Evolutionary conservation across 2,888 invertebrate species (phyloP).

Genomic region (Calameuta pallipes): DNA sequence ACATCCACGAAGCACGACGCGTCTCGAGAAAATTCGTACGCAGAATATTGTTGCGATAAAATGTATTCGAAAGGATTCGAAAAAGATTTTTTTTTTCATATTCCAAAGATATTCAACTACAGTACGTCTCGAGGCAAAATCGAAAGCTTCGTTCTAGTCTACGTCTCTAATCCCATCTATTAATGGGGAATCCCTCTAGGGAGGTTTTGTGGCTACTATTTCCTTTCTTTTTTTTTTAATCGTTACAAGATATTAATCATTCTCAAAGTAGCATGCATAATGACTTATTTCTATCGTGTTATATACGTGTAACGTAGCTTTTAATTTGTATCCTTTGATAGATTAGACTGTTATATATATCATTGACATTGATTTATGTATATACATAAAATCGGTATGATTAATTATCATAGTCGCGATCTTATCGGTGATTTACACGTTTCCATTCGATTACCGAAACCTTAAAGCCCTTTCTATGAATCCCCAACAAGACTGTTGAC

Average conservation of each 20-base stretch:
- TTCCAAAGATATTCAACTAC: neutral
- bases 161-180: neutral
- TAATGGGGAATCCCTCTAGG: neutral
- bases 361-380: neutral
- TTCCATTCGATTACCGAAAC: neutral
- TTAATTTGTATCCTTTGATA: neutral
- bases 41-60: neutral
- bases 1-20: constrained; percentile 17
- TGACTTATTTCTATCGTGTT: neutral
- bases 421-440: neutral
- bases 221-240: neutral
- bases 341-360: neutral
- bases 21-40: neutral
- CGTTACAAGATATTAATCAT: neutral
- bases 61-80: neutral
- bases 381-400: neutral
- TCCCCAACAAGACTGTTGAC: neutral
- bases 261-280: neutral
- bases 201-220: neutral
- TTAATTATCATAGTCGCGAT: neutral
- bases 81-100: neutral
- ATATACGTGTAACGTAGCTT: neutral
- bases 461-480: neutral
- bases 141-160: neutral
- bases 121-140: neutral